phyloP scores from a whole-genome alignment of 2,888 invertebrate genomes.

The Hydrotaea diabolus region DNA sequence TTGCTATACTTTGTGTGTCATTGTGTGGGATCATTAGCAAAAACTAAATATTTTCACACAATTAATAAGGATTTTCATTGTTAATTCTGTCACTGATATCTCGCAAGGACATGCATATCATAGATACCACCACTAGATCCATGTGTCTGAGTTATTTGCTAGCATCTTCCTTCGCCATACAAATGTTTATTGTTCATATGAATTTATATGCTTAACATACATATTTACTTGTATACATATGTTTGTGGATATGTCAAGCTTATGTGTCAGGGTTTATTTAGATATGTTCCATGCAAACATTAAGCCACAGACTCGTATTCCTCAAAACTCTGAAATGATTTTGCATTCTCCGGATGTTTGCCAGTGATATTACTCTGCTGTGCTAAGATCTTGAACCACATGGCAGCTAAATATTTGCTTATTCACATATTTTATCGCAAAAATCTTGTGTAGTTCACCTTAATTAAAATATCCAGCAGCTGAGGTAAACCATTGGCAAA shows the following conservation, averaged over 20 bases:
- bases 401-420: background rate
- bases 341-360: background rate
- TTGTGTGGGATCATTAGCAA: constrained; percentile 10
- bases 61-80: constrained; percentile 51
- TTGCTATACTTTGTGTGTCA: too few species aligned
- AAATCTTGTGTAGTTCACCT: background rate
- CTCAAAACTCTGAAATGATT: background rate
- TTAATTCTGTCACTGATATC: constrained; percentile 17
- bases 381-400: background rate
- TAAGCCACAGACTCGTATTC: background rate
- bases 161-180: too few species aligned
- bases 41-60: constrained; percentile 48
- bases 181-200: background rate
- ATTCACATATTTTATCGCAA: background rate
- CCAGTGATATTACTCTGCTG: background rate
- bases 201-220: background rate
- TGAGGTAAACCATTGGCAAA: background rate
- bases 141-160: too few species aligned
- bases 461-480: background rate
- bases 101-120: background rate
- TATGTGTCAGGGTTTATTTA: background rate
- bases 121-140: background rate
- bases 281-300: background rate
- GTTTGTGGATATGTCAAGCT: background rate
- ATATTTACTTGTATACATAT: background rate